Base-by-base conservation (phyloP, 2,797 vertebrate species). In the Aselliscus stoliczkanus region DNA sequence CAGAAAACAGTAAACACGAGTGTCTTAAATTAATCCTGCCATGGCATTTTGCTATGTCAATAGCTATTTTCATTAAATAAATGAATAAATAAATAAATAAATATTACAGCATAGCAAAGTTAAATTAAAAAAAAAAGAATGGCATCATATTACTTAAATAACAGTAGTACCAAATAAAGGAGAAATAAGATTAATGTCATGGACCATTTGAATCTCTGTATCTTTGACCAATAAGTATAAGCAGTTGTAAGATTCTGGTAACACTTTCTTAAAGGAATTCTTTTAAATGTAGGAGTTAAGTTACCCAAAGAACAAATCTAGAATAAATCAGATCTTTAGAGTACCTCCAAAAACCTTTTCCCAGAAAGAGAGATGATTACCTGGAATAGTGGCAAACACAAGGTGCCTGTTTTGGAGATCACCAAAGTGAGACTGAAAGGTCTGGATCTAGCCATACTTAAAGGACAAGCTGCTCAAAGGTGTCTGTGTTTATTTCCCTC, bases 331-430 rank as follows among this genome's bases (percentile, higher is more conserved):
- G 91, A 27, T 82, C 54, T 52, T 77, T 47, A 93, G 81, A 89
- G 69, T 77, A 94, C 23, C 47, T 79, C 39, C 5, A 7, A 77
- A 92, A 93, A 14, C 37, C 37, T 82, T 42, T 50, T 83, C 67
- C 70, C 77, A 79, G 27, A 60, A 94, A 84, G 77, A 92, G 7
- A n/a, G 69, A 83, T 83, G 13, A 3, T 98, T 98, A 98, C 98
- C 98, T 98, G 98, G 75, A 96, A 95, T 3, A 98, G 98, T 34
- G 58, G 92, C 62, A 98, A 93, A 94, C 90, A 97, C 54, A 97
- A 86, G 83, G 79, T 60, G 97, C 96, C 98, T 9, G 14, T 42
- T 95, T 96, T 96, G 92, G 90, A 88, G 79, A 97, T 97, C 90
- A 97, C 82, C 34, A 95, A 97, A 47, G 86, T 1, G 5, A 97